A percentile compares a stretch with the other conserved stretches of the same genome.
These are phyloP conservation scores for Macrotis lagotis DNA, from an alignment of 2,113 vertebrate genomes.

Conservation along the genomic window DNA sequence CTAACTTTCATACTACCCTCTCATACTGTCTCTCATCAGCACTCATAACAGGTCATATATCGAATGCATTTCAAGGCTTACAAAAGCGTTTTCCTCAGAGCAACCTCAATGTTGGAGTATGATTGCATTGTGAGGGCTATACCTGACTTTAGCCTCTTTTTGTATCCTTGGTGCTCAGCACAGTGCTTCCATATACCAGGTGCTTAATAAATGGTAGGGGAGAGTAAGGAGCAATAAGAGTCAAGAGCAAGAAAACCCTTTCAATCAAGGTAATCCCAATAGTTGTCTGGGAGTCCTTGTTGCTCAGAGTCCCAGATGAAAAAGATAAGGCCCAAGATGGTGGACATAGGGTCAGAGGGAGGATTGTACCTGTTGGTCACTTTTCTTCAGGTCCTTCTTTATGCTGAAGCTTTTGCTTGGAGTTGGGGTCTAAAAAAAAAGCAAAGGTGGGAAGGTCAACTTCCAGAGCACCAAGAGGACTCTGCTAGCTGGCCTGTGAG, in stretches of 20 bases:
- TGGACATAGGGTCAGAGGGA: not conserved
- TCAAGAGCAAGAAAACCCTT: not conserved
- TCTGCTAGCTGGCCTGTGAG: not conserved
- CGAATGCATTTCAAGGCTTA: not conserved
- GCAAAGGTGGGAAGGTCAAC: not conserved
- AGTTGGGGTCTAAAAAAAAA: not conserved
- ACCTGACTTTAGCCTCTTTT: not conserved
- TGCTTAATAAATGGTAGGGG: not conserved
- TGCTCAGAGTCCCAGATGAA: not conserved
- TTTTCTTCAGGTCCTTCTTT: not conserved
- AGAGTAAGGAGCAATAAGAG: not conserved
- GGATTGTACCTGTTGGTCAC: not conserved
- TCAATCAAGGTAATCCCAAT: not conserved
- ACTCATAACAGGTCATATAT: not conserved
- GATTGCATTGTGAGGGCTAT: not conserved
- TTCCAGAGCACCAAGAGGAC: not conserved
- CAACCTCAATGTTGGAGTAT: not conserved
- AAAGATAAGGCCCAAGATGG: not conserved
- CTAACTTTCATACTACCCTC: not conserved
- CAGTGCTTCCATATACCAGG: not conserved
- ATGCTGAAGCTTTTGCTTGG: rapidly evolving
- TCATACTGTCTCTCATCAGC: not conserved
- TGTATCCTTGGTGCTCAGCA: not conserved
- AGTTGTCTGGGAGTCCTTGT: not conserved
- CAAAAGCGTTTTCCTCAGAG: not conserved